These are phyloP conservation scores for Apis laboriosa DNA, from an alignment of 1,140 invertebrate genomes.

Conservation along the genomic window DNA sequence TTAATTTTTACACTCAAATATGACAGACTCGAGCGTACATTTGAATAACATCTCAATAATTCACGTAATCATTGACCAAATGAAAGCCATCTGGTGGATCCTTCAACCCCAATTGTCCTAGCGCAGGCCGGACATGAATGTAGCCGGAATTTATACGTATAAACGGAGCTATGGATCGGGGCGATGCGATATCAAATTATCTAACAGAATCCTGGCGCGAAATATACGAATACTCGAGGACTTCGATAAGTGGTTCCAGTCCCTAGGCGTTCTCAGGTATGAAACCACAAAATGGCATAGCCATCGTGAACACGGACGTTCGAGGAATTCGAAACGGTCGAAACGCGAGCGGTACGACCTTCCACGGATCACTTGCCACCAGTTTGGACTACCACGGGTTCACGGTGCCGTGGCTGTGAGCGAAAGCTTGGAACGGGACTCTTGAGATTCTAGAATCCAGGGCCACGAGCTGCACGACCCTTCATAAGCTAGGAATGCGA, in stretches of 20 bases:
- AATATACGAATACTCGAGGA: constrained; percentile 60
- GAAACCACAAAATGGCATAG: constrained; percentile 67
- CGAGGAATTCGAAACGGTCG: constrained; percentile 67
- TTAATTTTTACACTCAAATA: no score
- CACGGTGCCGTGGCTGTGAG: constrained; percentile 59
- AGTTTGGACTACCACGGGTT: constrained; percentile 60
- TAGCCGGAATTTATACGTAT: not conserved
- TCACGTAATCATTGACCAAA: not conserved
- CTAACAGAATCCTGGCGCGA: constrained; percentile 39
- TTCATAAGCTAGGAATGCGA: constrained; percentile 63
- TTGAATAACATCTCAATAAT: not conserved
- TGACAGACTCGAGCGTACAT: no score
- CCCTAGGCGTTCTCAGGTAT: constrained; percentile 59
- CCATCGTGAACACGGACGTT: constrained; percentile 62
- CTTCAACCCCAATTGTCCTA: not conserved
- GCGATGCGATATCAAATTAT: constrained; percentile 42
- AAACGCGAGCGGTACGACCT: constrained; percentile 64
- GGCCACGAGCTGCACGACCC: constrained; percentile 39
- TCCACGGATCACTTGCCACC: constrained; percentile 63
- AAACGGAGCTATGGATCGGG: not conserved
- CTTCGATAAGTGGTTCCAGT: constrained; percentile 56
- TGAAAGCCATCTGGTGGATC: not conserved
- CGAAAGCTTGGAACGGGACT: constrained; percentile 63
- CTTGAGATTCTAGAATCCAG: constrained; percentile 63
- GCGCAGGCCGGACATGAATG: not conserved